Evolutionary conservation across 2,797 vertebrate genomes (phyloP), one percentile per base, ranked within the genome.

Genomic region (Galago senegalensis): DNA sequence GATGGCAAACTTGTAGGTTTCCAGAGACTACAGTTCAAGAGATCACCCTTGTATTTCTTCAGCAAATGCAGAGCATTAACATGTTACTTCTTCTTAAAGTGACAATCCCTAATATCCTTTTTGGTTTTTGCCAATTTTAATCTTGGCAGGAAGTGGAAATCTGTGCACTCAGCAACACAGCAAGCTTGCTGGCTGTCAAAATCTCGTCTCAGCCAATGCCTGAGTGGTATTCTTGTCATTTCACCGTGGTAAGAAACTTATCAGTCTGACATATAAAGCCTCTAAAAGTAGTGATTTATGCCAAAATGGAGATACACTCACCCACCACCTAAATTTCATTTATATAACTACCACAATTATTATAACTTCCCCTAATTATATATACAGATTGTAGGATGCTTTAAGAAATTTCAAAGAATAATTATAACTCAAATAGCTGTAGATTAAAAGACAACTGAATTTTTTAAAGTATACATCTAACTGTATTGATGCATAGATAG

Each of bases 141-240:
- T 98, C 98, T 98, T 98, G 98, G 98, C 98, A 98, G 98, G 98
- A 98, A 98, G 97, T 98, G 96, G 97, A 98, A 98, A 98, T 98
- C 98, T 98, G 97, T 97, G 98, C 86, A 96, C 98, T 98, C 97
- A 97, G 98, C 98, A 98, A 98, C 98, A 97, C 67, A 85, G 85
- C 96, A 97, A 97, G 80, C 97, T 98, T 98, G 97, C 97, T 99
- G 98, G 98, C 98, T 98, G 98, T 98, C 98, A 98, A 98, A 97
- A 97, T 98, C 94, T 97, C 97, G 98, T 98, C 98, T 98, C 98
- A 97, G 98, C 98, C 98, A 98, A 95, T 98, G 97, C 97, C 97
- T 97, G 96, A 98, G 97, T 97, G 98, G 98, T 97, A 98, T 98
- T 98, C 98, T 97, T 98, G 98, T 98, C 98, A 98, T 98, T 98